Evolutionary conservation across 2,797 vertebrate species (phyloP), one percentile per base, ranked within the genome.

Genomic region (Cyclopterus lumpus): DNA sequence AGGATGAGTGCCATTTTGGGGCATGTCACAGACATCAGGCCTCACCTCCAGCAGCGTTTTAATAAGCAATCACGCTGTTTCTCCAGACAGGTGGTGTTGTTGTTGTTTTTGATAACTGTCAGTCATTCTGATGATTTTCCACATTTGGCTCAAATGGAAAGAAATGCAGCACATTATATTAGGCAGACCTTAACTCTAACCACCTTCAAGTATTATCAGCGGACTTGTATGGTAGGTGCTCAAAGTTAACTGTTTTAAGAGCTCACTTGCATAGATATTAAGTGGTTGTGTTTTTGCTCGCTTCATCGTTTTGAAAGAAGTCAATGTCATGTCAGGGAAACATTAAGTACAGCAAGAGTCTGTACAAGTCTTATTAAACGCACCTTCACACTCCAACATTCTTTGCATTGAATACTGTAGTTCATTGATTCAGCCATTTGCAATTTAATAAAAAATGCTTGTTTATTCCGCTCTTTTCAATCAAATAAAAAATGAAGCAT

Each of bases 91-190:
- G 71, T 73, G 68, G 80, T 85, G n/a, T n/a, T n/a, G 79, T 90
- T 36, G 34, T 36, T 32, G 32, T 89, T 81, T 28, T 92, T 94
- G 93, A 95, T 94, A 91, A 83, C 71, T 94, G 93, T 93, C 93
- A 93, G 71, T 95, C 93, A 92, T 73, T 90, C 92, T 79, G 63
- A 71, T 67, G 67, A 67, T 80, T 89, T 84, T 69, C 44, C 57
- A 74, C 38, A 72, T 60, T 46, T 16, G 5, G 68, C 70, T 65
- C 80, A 63, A 55, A 82, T 36, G 57, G 15, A 81, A 65, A 30
- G 80, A 62, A 72, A 67, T 46, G 14, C 16, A 40, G 18, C 7
- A 34, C 28, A 42, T 48, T 18, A 34, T 9, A 49, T 10, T 2
- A n/a, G 26, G 1, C 2, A 61, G 14, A 61, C 6, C 3, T 28